These are phyloP conservation scores for Drosophila nasuta DNA, from an alignment of 1,140 invertebrate genomes.

Conservation along the genomic window DNA sequence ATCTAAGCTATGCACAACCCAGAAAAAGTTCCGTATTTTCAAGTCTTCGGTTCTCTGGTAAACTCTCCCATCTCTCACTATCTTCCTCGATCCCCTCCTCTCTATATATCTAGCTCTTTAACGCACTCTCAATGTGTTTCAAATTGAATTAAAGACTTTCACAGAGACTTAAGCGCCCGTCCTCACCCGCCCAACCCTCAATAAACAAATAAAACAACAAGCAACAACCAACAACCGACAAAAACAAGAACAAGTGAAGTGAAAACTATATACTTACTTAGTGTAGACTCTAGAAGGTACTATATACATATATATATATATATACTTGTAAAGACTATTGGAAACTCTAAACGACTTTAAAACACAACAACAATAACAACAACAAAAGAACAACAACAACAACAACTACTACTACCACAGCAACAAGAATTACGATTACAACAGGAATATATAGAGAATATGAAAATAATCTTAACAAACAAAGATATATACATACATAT, in stretches of 20 bases:
- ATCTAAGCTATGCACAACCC: conserved; percentile 63
- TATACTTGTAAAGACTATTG: conserved; percentile 30
- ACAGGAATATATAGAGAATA: conserved; percentile 20
- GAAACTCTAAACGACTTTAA: conserved; percentile 32
- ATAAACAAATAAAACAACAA: conserved; percentile 16
- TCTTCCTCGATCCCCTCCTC: not conserved
- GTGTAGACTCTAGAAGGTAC: conserved; percentile 4
- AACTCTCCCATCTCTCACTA: conserved; percentile 6
- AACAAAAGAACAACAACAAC: conserved; percentile 1
- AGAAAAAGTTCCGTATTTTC: conserved; percentile 25
- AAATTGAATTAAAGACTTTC: conserved; percentile 39
- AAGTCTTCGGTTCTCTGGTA: conserved; percentile 24
- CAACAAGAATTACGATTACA: conserved; percentile 17
- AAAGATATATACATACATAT: conserved; percentile 16
- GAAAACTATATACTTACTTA: conserved; percentile 6
- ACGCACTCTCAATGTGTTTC: conserved; percentile 38
- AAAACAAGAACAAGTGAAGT: conserved; percentile 1
- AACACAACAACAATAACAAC: conserved; percentile 18
- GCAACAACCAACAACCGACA: conserved; percentile 1
- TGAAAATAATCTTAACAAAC: conserved; percentile 1
- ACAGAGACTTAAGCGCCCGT: conserved; percentile 48
- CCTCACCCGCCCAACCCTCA: conserved; percentile 47
- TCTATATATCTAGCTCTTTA: not conserved
- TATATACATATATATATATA: conserved; percentile 3
- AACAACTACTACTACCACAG: conserved; percentile 17